phyloP scores from a whole-genome alignment of 2,113 vertebrate genomes.

The Xenus cinereus region DNA sequence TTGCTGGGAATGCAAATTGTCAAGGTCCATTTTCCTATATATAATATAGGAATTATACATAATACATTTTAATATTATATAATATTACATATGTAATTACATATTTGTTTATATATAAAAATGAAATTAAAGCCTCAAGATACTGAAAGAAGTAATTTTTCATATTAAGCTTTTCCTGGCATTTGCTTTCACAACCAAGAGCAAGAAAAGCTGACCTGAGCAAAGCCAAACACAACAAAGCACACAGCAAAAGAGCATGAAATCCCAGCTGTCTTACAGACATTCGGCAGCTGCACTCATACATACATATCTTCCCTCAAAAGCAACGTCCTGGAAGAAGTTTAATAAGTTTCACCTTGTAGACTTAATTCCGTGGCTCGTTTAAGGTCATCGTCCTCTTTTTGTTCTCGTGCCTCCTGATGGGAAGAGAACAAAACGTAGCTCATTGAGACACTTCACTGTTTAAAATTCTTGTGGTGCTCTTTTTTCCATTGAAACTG shows the following conservation, averaged over 20 bases:
- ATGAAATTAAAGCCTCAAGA: background rate
- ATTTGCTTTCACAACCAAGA: background rate
- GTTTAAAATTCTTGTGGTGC: constrained; percentile 53
- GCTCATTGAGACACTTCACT: constrained; percentile 57
- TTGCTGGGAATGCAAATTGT: background rate
- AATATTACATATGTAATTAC: background rate
- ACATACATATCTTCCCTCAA: background rate
- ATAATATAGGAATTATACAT: background rate
- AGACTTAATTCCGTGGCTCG: constrained; percentile 97
- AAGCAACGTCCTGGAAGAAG: background rate
- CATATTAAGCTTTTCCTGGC: background rate
- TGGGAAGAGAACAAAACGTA: constrained; percentile 56
- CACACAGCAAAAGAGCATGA: background rate
- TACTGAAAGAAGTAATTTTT: background rate
- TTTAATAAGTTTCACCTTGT: constrained; percentile 83
- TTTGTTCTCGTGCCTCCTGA: constrained; percentile 95
- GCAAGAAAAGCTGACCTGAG: background rate
- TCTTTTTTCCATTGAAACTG: constrained; percentile 43
- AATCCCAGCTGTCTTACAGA: constrained; percentile 3
- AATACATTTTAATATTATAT: background rate
- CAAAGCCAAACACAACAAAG: constrained; percentile 6
- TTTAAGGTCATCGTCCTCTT: constrained; percentile 97
- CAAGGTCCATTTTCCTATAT: background rate
- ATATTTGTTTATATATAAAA: background rate
- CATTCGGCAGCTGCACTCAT: background rate